Conservation (phyloP, 2,113 vertebrate species). For the Ariopsis seemanni region DNA sequence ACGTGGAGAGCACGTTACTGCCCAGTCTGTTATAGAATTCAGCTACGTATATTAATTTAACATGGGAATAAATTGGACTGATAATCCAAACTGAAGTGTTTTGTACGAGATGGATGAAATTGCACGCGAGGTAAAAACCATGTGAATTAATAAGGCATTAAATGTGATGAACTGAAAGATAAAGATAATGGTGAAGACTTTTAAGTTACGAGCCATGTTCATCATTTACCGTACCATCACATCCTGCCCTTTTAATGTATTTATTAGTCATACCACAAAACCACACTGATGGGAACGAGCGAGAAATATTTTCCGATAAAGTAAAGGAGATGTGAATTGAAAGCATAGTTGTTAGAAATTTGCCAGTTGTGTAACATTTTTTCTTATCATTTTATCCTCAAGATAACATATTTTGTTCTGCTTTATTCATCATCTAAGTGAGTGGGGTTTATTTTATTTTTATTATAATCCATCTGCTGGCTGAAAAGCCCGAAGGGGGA, state of each 20-base stretch:
- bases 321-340: background rate
- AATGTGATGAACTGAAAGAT: background rate
- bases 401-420: background rate
- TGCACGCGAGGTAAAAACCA: background rate
- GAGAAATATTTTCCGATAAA: background rate
- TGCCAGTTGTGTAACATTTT: background rate
- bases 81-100: background rate
- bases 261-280: background rate
- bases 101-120: background rate
- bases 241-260: background rate
- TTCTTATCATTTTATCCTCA: background rate
- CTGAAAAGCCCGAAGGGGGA: too few species aligned
- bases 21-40: background rate
- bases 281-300: too few species aligned
- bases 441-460: too few species aligned
- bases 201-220: background rate
- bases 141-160: background rate
- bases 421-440: background rate
- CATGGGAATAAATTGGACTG: background rate
- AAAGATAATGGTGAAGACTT: background rate
- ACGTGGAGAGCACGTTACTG: background rate
- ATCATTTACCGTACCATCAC: background rate
- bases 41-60: background rate
- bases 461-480: too few species aligned
- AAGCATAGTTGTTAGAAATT: background rate